A percentile compares a stretch with the other conserved stretches of the same genome.
Evolutionary conservation across 2,113 vertebrate species (phyloP).

Genomic region (Pelvicachromis taeniatus): DNA sequence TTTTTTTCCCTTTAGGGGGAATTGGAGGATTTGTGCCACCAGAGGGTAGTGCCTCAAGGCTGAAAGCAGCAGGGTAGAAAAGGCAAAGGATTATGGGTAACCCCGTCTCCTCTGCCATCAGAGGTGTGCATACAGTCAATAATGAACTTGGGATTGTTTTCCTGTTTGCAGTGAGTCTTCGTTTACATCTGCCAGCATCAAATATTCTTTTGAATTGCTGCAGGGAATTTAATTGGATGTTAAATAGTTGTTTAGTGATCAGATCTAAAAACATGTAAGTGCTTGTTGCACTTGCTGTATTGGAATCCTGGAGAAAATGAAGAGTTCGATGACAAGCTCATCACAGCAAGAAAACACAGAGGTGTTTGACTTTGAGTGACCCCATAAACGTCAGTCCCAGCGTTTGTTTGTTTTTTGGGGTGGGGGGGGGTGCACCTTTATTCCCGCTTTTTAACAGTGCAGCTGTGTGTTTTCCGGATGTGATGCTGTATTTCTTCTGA

Average conservation of each 20-base stretch:
- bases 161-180: not conserved
- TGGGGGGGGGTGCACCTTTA: not conserved
- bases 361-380: not conserved
- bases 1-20: not conserved
- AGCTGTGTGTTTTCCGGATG: not conserved
- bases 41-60: conserved; percentile 37
- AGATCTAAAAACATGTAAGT: not conserved
- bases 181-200: not conserved
- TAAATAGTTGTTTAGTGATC: not conserved
- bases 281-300: not conserved
- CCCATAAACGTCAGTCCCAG: not conserved
- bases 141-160: conserved; percentile 43
- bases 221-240: not conserved
- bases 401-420: not conserved
- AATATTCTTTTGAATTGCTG: not conserved
- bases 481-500: conserved; percentile 1
- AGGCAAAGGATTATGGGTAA: conserved; percentile 57
- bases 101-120: conserved; percentile 27
- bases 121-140: conserved; percentile 22
- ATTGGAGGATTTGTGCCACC: conserved; percentile 20
- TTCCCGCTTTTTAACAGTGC: not conserved
- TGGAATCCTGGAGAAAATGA: not conserved
- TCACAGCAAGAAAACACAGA: not conserved
- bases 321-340: not conserved
- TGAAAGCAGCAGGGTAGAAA: conserved; percentile 45